Conservation (phyloP, 2,113 vertebrate species). For the Mesembrinibis cayennensis region DNA sequence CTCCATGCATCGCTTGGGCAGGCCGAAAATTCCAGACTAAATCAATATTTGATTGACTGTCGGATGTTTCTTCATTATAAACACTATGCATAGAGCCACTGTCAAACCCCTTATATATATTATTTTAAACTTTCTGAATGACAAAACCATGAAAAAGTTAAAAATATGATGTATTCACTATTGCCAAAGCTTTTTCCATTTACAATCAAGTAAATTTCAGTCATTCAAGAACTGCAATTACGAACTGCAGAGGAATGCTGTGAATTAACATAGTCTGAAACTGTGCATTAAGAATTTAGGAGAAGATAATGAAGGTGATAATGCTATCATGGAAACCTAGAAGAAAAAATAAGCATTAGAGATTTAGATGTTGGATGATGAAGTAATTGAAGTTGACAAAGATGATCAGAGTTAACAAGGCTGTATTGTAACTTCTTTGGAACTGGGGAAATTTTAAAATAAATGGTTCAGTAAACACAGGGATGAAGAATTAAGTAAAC, state of each 20-base stretch:
- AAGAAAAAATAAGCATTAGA: background rate
- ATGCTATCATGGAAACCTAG: background rate
- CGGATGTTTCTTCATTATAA: background rate
- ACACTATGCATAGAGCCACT: background rate
- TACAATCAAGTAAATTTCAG: background rate
- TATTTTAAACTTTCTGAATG: background rate
- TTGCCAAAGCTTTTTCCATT: background rate
- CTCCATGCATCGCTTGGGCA: background rate
- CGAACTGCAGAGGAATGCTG: background rate
- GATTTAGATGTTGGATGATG: background rate
- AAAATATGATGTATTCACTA: background rate
- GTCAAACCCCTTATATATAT: background rate
- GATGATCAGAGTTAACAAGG: background rate
- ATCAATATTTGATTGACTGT: background rate
- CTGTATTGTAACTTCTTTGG: background rate
- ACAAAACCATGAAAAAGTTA: background rate
- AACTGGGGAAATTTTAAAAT: background rate
- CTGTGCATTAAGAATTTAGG: background rate
- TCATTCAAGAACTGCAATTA: background rate
- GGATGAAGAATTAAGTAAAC: background rate
- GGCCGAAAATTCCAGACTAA: background rate
- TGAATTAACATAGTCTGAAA: background rate
- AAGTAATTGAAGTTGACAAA: background rate
- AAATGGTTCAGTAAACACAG: background rate
- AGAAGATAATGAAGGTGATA: background rate